Evolutionary conservation across 2,113 vertebrate species (phyloP).

Genomic region (Pelecanus crispus): DNA sequence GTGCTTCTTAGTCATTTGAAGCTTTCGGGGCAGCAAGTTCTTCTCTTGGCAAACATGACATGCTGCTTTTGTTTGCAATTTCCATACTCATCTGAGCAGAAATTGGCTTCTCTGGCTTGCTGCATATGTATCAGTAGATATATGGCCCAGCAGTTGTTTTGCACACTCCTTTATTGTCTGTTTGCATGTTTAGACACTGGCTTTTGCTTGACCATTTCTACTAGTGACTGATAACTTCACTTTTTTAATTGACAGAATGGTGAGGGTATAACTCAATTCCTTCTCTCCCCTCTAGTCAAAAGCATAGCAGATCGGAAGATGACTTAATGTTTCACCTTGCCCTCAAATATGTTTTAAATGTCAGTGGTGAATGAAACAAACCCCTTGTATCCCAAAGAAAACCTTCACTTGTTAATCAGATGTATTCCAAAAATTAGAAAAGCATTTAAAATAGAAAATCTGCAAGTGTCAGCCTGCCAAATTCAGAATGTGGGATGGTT

Average conservation of each 20-base stretch:
- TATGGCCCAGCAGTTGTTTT: not conserved
- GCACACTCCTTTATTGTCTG: not conserved
- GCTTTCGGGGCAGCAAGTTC: not conserved
- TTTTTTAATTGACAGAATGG: not conserved
- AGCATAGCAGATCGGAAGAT: not conserved
- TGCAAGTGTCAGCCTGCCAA: conserved; percentile 16
- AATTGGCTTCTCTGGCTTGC: not conserved
- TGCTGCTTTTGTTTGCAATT: conserved; percentile 15
- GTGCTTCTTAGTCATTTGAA: not conserved
- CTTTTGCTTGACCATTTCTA: not conserved
- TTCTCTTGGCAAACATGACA: not conserved
- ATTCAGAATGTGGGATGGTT: conserved; percentile 26
- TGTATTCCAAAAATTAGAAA: not conserved
- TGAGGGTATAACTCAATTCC: not conserved
- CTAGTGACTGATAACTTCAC: not conserved
- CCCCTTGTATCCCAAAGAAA: not conserved
- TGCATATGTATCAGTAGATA: not conserved
- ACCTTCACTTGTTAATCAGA: not conserved
- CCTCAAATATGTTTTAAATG: not conserved
- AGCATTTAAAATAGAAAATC: conserved; percentile 2
- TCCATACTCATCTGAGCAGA: not conserved
- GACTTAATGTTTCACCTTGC: not conserved
- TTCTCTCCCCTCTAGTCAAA: not conserved
- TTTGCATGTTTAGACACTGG: not conserved
- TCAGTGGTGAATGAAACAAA: not conserved